phyloP scores from a whole-genome alignment of 2,888 invertebrate genomes.

The Parascotia fuliginaria region DNA sequence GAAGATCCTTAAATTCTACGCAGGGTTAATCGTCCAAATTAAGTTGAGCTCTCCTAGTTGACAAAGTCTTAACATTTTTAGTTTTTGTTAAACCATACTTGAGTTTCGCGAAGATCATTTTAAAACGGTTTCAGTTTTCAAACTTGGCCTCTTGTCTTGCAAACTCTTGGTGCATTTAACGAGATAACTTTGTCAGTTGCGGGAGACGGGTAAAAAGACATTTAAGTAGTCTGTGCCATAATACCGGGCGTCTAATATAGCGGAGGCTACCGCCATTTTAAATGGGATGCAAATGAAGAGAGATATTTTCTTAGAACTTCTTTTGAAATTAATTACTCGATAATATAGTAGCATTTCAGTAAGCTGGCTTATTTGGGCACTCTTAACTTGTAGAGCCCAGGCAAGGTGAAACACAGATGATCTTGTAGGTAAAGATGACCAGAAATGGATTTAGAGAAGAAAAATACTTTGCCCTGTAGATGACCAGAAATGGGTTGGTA shows the following conservation, averaged over 20 bases:
- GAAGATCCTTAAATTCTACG: constrained; percentile 17
- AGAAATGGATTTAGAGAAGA: too few species aligned
- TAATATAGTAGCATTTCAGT: neutral
- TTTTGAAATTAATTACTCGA: neutral
- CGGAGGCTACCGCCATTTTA: constrained; percentile 9
- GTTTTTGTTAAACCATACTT: constrained; percentile 18
- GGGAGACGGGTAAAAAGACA: constrained; percentile 59
- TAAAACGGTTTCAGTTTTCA: constrained; percentile 44
- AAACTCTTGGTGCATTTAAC: constrained; percentile 77
- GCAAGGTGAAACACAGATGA: too few species aligned
- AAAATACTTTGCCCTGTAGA: too few species aligned
- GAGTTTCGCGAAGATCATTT: constrained; percentile 37
- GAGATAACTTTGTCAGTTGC: constrained; percentile 73
- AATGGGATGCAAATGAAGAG: constrained; percentile 27
- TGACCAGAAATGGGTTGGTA: too few species aligned
- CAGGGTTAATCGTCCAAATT: constrained; percentile 44
- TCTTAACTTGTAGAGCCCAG: too few species aligned
- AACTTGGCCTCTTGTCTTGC: constrained; percentile 62
- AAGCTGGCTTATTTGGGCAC: too few species aligned
- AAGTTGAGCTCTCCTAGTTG: constrained; percentile 26
- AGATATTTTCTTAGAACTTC: neutral
- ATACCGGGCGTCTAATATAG: constrained; percentile 26
- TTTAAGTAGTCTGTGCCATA: constrained; percentile 25
- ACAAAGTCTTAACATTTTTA: constrained; percentile 10
- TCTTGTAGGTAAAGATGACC: too few species aligned